Evolutionary conservation across 2,888 invertebrate species (phyloP).

Genomic region (Acholoe squamosa): DNA sequence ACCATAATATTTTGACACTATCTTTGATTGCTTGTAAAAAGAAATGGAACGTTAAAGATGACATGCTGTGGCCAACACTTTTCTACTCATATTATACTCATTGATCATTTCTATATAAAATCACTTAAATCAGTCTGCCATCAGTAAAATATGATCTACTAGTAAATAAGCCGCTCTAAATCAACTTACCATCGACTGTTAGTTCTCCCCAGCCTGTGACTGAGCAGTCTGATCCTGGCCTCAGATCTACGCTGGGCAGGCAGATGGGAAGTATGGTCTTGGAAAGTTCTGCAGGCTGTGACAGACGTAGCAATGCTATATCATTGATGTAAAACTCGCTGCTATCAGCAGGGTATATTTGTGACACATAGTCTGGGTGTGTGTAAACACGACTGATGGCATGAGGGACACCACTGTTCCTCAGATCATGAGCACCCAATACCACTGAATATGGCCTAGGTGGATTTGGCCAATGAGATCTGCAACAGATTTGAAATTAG

Average conservation of each 20-base stretch:
- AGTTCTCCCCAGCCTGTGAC: conserved; percentile 20
- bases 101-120: too few species aligned
- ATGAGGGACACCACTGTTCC: neutral
- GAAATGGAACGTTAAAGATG: too few species aligned
- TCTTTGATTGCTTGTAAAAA: too few species aligned
- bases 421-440: neutral
- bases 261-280: neutral
- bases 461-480: neutral
- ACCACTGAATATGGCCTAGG: neutral
- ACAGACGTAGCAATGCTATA: neutral
- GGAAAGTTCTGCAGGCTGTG: neutral
- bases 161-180: too few species aligned
- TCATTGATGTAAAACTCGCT: neutral
- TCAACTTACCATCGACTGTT: neutral
- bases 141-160: too few species aligned
- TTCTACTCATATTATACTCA: too few species aligned
- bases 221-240: neutral
- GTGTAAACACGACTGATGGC: neutral
- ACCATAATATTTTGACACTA: too few species aligned
- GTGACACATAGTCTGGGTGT: neutral
- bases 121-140: too few species aligned
- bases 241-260: neutral
- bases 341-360: neutral
- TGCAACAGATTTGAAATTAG: too few species aligned
- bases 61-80: too few species aligned